phyloP scores from a whole-genome alignment of 1,140 invertebrate genomes.

The Drosophila setifemur region DNA sequence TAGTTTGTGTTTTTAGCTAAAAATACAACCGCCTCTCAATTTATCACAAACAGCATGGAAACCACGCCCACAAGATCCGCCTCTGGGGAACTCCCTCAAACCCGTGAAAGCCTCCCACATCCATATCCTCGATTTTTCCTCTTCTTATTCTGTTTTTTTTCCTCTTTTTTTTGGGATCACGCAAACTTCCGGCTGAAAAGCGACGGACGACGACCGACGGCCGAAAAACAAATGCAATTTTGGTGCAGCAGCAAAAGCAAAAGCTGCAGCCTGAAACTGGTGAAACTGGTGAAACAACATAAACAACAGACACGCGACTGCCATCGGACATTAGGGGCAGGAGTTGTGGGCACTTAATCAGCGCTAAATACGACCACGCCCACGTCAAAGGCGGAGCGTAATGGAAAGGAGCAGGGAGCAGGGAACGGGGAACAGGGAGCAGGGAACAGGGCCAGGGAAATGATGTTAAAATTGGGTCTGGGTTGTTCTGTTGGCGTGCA shows the following conservation, averaged over 20 bases:
- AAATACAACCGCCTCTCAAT: conserved; percentile 18
- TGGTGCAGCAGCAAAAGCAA: conserved; percentile 3
- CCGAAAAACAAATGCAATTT: conserved; percentile 46
- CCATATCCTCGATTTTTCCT: background rate
- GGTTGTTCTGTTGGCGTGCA: conserved; percentile 15
- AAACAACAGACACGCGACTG: conserved; percentile 41
- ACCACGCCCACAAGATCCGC: conserved; percentile 3
- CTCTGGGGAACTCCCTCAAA: background rate
- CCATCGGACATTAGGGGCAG: conserved; percentile 3
- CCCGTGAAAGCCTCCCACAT: background rate
- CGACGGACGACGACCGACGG: conserved; percentile 14
- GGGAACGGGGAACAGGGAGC: too few relatives aligned
- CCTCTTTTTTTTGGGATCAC: background rate
- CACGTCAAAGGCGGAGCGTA: background rate
- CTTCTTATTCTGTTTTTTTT: too few relatives aligned
- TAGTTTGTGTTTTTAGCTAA: conserved; percentile 4
- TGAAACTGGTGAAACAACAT: background rate
- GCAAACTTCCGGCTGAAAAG: conserved; percentile 45
- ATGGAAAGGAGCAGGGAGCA: too few relatives aligned
- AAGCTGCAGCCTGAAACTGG: too few relatives aligned
- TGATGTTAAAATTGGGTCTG: conserved; percentile 11
- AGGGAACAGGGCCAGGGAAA: background rate
- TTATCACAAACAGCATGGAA: conserved; percentile 7
- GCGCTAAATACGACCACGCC: conserved; percentile 30
- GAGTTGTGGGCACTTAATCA: conserved; percentile 37